These are phyloP conservation scores for Helicoverpa armigera DNA, from an alignment of 1,140 invertebrate genomes.

Conservation along the genomic window DNA sequence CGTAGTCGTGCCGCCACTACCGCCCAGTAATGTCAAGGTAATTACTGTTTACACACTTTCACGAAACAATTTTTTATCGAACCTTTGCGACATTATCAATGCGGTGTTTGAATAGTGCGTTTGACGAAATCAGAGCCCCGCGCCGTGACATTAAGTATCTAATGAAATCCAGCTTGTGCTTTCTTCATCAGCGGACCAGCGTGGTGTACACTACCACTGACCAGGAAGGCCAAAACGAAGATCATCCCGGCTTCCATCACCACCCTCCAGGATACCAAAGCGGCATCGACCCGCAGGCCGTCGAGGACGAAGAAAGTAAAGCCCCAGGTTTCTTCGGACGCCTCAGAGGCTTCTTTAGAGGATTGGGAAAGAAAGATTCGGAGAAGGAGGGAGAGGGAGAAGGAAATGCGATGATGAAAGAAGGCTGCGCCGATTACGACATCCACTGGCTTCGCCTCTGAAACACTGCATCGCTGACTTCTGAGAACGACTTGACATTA, in stretches of 20 bases:
- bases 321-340: conserved; percentile 64
- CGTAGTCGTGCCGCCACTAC: conserved; percentile 71
- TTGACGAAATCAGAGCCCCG: conserved; percentile 83
- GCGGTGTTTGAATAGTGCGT: conserved; percentile 69
- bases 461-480: not conserved
- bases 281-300: conserved; percentile 8
- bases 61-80: not conserved
- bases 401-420: conserved; percentile 62
- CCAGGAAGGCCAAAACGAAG: conserved; percentile 46
- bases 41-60: not conserved
- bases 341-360: conserved; percentile 70
- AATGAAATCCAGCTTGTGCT: conserved; percentile 84
- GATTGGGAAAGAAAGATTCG: conserved; percentile 50
- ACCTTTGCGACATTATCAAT: conserved; percentile 51
- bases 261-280: conserved; percentile 40
- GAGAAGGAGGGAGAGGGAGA: conserved; percentile 57
- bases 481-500: not conserved
- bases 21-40: conserved; percentile 78
- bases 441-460: not conserved
- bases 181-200: conserved; percentile 80
- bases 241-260: conserved; percentile 28
- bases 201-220: conserved; percentile 60
- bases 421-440: not conserved
- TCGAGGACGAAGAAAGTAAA: conserved; percentile 57
- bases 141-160: conserved; percentile 73